These are phyloP conservation scores for Torymus tubicola DNA, from an alignment of 2,888 invertebrate genomes.

Conservation along the genomic window DNA sequence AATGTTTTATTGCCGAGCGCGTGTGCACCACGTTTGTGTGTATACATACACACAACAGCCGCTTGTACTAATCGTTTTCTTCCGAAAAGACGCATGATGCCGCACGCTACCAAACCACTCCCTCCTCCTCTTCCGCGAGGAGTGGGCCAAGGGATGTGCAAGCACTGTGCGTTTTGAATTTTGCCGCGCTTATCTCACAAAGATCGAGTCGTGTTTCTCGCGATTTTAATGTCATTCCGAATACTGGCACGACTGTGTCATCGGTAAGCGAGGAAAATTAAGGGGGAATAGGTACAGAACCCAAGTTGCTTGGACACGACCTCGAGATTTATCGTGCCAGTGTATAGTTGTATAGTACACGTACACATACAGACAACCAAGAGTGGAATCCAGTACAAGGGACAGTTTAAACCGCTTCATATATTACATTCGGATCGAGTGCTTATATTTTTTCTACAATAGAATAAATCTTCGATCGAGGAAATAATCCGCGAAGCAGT, in stretches of 20 bases:
- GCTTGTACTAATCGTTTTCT: constrained; percentile 62
- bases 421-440: constrained; percentile 27
- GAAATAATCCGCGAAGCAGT: constrained; percentile 45
- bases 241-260: constrained; percentile 50
- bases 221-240: constrained; percentile 51
- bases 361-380: background rate
- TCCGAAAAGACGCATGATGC: constrained; percentile 63
- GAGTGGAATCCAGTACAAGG: constrained; percentile 31
- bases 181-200: constrained; percentile 58
- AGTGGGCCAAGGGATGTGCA: background rate
- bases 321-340: constrained; percentile 35
- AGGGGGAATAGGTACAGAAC: constrained; percentile 29
- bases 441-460: constrained; percentile 30
- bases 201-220: constrained; percentile 60
- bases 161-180: constrained; percentile 23
- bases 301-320: background rate
- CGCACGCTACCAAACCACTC: constrained; percentile 61
- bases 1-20: constrained; percentile 73
- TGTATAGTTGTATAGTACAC: constrained; percentile 7
- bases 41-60: constrained; percentile 35
- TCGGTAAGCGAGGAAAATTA: constrained; percentile 31
- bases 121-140: constrained; percentile 53
- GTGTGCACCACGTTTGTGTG: constrained; percentile 57
- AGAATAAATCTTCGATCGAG: constrained; percentile 53
- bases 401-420: constrained; percentile 29